Evolutionary conservation across 2,888 invertebrate species (phyloP).

Genomic region (Lysandra bellargus): DNA sequence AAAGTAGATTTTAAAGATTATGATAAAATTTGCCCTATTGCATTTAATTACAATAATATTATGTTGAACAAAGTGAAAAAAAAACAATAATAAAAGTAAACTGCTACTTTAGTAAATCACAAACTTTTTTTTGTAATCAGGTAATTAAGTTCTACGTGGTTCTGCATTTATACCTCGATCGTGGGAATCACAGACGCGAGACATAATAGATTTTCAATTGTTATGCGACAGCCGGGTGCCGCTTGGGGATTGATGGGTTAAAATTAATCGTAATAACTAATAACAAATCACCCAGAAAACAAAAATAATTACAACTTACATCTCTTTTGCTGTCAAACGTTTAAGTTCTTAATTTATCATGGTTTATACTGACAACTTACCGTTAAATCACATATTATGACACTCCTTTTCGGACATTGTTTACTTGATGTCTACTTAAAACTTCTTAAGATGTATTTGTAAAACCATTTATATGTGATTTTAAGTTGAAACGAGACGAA

Average conservation of each 20-base stretch:
- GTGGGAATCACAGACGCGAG: no score
- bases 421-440: slow-evolving; percentile 15
- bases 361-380: slow-evolving; percentile 1
- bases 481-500: background rate
- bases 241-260: no score
- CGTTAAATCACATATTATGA: slow-evolving; percentile 2
- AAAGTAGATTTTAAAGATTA: background rate
- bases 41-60: background rate
- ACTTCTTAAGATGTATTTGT: background rate
- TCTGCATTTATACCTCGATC: no score
- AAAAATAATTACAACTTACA: background rate
- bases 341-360: background rate
- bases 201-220: no score
- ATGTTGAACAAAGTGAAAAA: no score
- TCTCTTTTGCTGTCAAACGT: background rate
- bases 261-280: no score
- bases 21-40: background rate
- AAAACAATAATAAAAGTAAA: no score
- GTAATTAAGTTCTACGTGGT: no score
- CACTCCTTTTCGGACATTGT: slow-evolving; percentile 19
- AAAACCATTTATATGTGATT: background rate
- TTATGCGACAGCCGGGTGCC: no score
- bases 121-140: no score
- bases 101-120: no score
- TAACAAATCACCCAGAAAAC: background rate